Percentiles rank a stretch among this genome's conserved stretches.
These are phyloP conservation scores for Lycaon pictus DNA, from an alignment of 2,113 vertebrate species.

Conservation along the genomic window DNA sequence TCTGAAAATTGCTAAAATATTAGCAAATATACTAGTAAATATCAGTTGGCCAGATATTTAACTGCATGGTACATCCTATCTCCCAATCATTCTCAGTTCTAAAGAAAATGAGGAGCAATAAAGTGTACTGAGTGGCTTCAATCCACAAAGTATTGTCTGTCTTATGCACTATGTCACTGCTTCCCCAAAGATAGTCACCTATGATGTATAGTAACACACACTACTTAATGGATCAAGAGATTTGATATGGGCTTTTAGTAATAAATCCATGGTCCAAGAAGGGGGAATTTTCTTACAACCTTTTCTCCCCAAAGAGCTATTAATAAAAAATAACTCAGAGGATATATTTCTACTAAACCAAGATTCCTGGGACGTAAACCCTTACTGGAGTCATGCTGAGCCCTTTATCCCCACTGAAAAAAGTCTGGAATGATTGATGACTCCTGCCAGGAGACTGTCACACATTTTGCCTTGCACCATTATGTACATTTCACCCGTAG, in stretches of 20 bases:
- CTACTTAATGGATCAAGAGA: conserved; percentile 78
- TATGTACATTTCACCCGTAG: conserved; percentile 75
- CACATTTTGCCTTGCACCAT: conserved; percentile 58
- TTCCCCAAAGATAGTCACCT: conserved; percentile 53
- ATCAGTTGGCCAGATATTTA: conserved; percentile 1
- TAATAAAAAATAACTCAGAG: conserved; percentile 74
- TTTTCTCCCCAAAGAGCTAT: conserved; percentile 66
- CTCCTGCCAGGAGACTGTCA: conserved; percentile 59
- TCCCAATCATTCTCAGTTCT: background rate
- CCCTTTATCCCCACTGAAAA: conserved; percentile 78
- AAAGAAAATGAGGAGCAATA: background rate
- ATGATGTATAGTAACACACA: conserved; percentile 53
- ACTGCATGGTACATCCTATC: background rate
- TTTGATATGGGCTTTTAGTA: conserved; percentile 74
- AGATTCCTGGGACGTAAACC: conserved; percentile 78
- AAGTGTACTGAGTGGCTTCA: conserved; percentile 12
- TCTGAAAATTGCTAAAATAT: background rate
- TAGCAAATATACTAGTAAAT: background rate
- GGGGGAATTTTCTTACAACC: conserved; percentile 72
- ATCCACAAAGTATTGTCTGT: conserved; percentile 45
- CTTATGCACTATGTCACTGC: background rate
- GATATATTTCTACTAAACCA: conserved; percentile 77
- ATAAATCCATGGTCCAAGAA: conserved; percentile 72
- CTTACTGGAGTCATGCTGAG: conserved; percentile 69
- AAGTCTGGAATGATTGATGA: conserved; percentile 66